A percentile compares a stretch with the other conserved stretches of the same genome.
phyloP scores from a whole-genome alignment of 2,113 vertebrate genomes.

The Polyodon spathula region DNA sequence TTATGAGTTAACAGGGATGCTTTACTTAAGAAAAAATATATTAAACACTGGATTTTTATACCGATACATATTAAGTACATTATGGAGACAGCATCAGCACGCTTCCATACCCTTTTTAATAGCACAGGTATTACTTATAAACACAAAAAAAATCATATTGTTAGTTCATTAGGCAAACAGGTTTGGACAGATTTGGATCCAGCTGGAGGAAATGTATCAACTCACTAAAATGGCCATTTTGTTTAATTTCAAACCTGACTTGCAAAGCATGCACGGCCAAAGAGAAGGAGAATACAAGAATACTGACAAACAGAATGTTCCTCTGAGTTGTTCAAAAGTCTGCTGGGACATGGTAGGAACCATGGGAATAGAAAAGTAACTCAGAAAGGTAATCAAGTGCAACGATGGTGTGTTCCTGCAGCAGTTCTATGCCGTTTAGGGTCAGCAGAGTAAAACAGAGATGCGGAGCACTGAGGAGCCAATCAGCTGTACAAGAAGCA shows the following conservation, averaged over 20 bases:
- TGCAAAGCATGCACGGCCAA: constrained; percentile 30
- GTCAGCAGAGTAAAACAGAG: constrained; percentile 25
- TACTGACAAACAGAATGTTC: constrained; percentile 1
- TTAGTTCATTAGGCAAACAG: too few species aligned
- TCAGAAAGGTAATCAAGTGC: constrained; percentile 46
- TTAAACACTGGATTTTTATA: background rate
- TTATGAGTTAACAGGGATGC: too few species aligned
- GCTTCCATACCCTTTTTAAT: constrained; percentile 22
- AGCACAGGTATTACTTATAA: constrained; percentile 32
- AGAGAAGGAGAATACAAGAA: constrained; percentile 6
- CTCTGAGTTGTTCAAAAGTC: background rate
- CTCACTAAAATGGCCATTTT: constrained; percentile 39
- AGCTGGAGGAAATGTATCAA: constrained; percentile 25
- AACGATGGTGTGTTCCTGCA: constrained; percentile 32
- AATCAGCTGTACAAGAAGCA: constrained; percentile 14
- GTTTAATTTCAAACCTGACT: constrained; percentile 32
- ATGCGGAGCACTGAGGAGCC: constrained; percentile 10
- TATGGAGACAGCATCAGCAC: too few species aligned
- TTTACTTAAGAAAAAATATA: too few species aligned
- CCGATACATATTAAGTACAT: too few species aligned
- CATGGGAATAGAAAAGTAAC: constrained; percentile 37
- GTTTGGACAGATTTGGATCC: constrained; percentile 38
- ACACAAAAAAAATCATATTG: too few species aligned
- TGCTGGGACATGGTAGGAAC: constrained; percentile 16
- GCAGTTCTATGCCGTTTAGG: constrained; percentile 27